phyloP scores from a whole-genome alignment of 2,113 vertebrate species.

The Odocoileus hemionus region DNA sequence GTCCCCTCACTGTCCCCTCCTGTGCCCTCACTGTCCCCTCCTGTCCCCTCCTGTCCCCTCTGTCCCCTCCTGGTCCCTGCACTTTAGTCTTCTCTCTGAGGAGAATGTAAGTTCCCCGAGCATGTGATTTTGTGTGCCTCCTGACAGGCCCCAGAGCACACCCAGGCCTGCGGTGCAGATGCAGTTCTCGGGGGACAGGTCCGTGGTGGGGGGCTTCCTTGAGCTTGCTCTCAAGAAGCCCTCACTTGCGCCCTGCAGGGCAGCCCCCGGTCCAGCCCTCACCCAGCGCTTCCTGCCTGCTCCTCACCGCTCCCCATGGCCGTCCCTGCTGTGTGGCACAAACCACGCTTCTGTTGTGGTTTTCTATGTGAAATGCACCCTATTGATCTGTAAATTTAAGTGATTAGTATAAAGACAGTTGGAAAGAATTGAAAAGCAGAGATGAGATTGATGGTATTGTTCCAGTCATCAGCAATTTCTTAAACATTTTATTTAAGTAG shows the following conservation, averaged over 20 bases:
- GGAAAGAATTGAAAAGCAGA: background rate
- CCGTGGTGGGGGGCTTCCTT: accelerated
- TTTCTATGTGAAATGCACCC: background rate
- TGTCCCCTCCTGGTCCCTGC: background rate
- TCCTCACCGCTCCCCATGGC: accelerated
- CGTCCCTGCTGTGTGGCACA: background rate
- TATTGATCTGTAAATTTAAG: background rate
- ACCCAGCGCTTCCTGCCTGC: background rate
- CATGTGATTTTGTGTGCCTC: background rate
- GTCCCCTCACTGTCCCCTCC: no score
- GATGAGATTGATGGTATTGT: background rate
- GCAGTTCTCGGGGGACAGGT: background rate
- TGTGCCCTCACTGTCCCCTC: no score
- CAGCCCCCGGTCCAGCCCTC: accelerated
- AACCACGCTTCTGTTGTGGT: background rate
- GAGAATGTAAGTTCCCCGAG: accelerated
- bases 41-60: background rate
- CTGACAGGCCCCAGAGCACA: background rate
- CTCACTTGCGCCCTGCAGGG: accelerated
- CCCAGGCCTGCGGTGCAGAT: background rate
- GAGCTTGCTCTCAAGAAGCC: background rate
- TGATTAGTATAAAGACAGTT: background rate
- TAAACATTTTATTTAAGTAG: background rate
- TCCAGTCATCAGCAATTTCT: background rate
- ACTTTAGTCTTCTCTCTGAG: background rate